Conservation (phyloP, 2,797 vertebrate species). For the Chiloscyllium punctatum region DNA sequence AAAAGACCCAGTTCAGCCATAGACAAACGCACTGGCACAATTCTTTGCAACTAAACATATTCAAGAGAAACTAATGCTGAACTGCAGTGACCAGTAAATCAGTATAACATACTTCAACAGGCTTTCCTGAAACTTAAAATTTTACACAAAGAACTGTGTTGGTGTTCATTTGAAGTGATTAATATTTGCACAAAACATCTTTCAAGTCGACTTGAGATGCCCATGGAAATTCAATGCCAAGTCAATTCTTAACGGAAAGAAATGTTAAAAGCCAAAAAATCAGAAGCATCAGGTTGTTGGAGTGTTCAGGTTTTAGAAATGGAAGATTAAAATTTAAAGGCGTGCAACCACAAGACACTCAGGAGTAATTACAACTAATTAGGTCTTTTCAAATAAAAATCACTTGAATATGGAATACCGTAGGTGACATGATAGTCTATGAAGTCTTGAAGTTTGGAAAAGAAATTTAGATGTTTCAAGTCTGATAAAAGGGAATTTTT, state of each 20-base stretch:
- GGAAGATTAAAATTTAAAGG: neutral
- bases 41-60: neutral
- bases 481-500: too few relatives aligned
- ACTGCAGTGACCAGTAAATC: neutral
- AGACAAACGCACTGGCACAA: neutral
- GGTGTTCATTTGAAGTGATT: neutral
- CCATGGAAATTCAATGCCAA: neutral
- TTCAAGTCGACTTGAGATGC: neutral
- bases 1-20: neutral
- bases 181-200: neutral
- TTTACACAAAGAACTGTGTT: neutral
- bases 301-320: neutral
- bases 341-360: neutral
- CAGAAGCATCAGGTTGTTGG: neutral
- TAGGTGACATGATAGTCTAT: too few relatives aligned
- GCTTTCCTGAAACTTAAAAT: neutral
- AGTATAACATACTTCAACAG: neutral
- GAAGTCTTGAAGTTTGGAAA: too few relatives aligned
- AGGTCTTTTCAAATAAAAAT: neutral
- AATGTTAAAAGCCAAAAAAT: neutral
- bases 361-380: neutral
- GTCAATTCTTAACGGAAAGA: neutral
- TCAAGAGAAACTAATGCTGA: neutral
- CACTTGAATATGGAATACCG: too few relatives aligned
- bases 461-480: too few relatives aligned